Evolutionary conservation across 1,140 invertebrate genomes (phyloP), one percentile per base, ranked within the genome.

Genomic region (Drosophila fuyamai): DNA sequence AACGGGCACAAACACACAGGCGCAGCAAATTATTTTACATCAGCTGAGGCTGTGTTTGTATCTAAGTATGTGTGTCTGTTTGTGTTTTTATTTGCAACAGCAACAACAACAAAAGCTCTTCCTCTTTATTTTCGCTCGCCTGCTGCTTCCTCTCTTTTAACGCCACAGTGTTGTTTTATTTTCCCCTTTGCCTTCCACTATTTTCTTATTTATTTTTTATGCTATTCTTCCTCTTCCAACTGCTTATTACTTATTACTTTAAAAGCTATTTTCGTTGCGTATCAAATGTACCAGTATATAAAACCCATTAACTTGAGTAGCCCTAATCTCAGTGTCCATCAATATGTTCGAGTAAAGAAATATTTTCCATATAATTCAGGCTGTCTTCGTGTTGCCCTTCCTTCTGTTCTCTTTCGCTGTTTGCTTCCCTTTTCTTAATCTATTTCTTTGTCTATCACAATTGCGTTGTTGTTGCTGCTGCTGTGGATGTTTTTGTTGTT

Each of bases 391-490:
- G 56, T 72, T 75, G 44, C 44, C 29, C 40, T 57, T 76, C 47
- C 44, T 84, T 66, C 53, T 41, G 40, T 58, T 63, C 65, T 61
- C 46, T 73, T 68, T 79, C 61, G 80, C 76, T 62, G 65, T 72
- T 76, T 73, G 43, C 56, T 55, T 65, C 54, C 60, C 83, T 76
- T 48, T 48, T 65, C 78, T 77, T 88, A 89, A 88, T 88, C 80
- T 88, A 88, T 89, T 89, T 90, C 84, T 89, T 89, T 89, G 84
- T 89, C 84, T 89, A 89, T 89, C 81, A 89, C 84, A 89, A 89
- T 89, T 89, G 84, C 84, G 84, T 89, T 89, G 83, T 89, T 86
- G 83, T 82, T 88, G 83, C 76, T 86, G 83, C 75, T 80, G 55
- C 44, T 66, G 50, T 76, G 35, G 47, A 36, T 70, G 73, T 50